phyloP scores from a whole-genome alignment of 2,888 invertebrate genomes.

The Boloria selene region DNA sequence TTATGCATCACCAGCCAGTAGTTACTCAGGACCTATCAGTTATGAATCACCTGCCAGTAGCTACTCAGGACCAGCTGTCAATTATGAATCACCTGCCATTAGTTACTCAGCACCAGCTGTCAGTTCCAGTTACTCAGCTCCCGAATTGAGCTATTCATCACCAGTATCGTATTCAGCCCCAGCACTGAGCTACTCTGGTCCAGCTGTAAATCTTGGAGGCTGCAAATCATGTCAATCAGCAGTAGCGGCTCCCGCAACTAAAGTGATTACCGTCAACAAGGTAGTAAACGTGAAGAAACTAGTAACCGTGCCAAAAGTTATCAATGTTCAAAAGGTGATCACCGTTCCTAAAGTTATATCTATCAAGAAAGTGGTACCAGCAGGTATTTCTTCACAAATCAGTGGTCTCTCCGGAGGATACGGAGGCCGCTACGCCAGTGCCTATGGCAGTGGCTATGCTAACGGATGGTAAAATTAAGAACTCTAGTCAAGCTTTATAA shows the following conservation, averaged over 20 bases:
- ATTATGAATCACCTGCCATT: conserved; percentile 8
- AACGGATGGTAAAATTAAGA: conserved; percentile 20
- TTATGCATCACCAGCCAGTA: conserved; percentile 24
- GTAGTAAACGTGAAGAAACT: conserved; percentile 50
- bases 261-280: conserved; percentile 49
- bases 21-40: conserved; percentile 36
- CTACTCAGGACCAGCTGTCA: conserved; percentile 33
- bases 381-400: conserved; percentile 24
- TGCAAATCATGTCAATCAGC: conserved; percentile 23
- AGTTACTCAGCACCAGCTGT: conserved; percentile 27
- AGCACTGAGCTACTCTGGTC: conserved; percentile 32
- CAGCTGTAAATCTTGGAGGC: conserved; percentile 20
- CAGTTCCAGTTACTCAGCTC: conserved; percentile 21
- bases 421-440: conserved; percentile 33
- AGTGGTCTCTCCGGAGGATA: conserved; percentile 32
- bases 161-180: conserved; percentile 23
- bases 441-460: conserved; percentile 5
- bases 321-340: conserved; percentile 55
- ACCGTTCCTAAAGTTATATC: conserved; percentile 57
- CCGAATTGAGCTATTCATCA: conserved; percentile 21
- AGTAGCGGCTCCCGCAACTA: conserved; percentile 39
- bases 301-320: conserved; percentile 49
- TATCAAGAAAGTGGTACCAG: conserved; percentile 54
- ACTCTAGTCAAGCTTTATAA: conserved; percentile 22
- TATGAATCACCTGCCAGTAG: conserved; percentile 25